These are phyloP conservation scores for Pelodiscus sinensis DNA, from an alignment of 2,113 vertebrate species.

Conservation along the genomic window DNA sequence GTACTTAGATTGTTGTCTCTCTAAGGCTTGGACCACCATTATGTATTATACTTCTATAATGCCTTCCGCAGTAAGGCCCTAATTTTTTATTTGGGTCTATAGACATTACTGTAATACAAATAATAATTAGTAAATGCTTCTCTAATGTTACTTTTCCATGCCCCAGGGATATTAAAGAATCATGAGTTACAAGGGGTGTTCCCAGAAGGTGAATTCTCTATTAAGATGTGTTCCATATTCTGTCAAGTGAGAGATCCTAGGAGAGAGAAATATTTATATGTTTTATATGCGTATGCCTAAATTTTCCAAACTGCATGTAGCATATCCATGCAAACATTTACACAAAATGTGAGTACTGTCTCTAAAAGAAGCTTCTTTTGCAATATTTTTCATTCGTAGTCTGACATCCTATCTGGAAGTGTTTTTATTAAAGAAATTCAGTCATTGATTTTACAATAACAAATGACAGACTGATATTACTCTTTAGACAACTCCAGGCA, in stretches of 20 bases:
- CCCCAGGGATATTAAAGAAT: background rate
- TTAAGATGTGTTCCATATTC: background rate
- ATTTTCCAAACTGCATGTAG: background rate
- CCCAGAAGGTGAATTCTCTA: background rate
- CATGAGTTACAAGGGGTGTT: background rate
- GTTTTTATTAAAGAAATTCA: background rate
- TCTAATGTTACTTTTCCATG: background rate
- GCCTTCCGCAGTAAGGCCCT: fast-evolving
- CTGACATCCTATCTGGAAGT: background rate
- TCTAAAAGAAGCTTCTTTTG: background rate
- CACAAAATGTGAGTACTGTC: background rate
- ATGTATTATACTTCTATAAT: background rate
- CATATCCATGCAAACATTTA: background rate
- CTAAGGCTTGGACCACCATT: background rate
- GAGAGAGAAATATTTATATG: background rate
- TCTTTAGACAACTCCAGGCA: background rate
- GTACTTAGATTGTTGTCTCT: background rate
- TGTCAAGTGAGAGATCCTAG: background rate
- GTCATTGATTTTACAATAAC: background rate
- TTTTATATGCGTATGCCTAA: background rate
- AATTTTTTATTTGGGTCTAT: background rate
- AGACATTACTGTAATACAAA: background rate
- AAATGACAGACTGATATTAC: background rate
- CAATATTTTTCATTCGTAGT: background rate
- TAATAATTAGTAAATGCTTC: background rate